Conservation (phyloP, 2,797 vertebrate species). For the Arrhamphus sclerolepis region DNA sequence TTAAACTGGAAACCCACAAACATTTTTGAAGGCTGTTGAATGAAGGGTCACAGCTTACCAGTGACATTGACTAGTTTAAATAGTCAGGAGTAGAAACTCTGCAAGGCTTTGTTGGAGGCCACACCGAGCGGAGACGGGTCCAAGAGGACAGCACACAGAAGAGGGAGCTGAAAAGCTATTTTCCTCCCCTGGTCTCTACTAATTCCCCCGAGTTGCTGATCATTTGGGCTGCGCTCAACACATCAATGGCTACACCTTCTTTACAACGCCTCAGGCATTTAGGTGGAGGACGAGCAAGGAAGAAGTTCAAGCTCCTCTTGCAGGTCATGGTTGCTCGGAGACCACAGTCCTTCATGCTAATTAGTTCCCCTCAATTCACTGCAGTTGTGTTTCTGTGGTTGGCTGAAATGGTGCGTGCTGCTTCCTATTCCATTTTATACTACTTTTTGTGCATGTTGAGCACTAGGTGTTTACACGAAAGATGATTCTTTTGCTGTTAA, state of each 20-base stretch:
- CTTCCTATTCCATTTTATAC: conserved; percentile 52
- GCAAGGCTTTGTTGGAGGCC: conserved; percentile 57
- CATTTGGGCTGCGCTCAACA: conserved; percentile 76
- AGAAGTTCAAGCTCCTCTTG: conserved; percentile 70
- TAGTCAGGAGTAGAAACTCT: conserved; percentile 60
- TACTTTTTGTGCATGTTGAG: conserved; percentile 9
- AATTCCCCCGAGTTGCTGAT: conserved; percentile 67
- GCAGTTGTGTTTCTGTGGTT: conserved; percentile 59
- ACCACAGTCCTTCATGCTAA: conserved; percentile 77
- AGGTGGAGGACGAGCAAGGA: conserved; percentile 62
- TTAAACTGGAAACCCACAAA: conserved; percentile 62
- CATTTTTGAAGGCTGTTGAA: conserved; percentile 56
- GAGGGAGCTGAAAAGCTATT: no score
- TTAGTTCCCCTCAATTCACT: conserved; percentile 80
- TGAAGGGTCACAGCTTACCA: conserved; percentile 70
- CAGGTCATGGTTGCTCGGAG: conserved; percentile 79
- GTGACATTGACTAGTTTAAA: conserved; percentile 77
- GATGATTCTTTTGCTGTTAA: conserved; percentile 1
- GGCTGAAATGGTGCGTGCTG: conserved; percentile 55
- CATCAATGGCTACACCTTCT: conserved; percentile 78
- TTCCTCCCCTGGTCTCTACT: conserved; percentile 32
- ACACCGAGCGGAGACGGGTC: conserved; percentile 56
- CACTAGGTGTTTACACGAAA: conserved; percentile 15
- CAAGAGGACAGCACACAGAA: conserved; percentile 38
- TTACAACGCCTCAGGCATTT: conserved; percentile 73